Evolutionary conservation across 2,888 invertebrate genomes (phyloP).

Genomic region (Agrochola litura): DNA sequence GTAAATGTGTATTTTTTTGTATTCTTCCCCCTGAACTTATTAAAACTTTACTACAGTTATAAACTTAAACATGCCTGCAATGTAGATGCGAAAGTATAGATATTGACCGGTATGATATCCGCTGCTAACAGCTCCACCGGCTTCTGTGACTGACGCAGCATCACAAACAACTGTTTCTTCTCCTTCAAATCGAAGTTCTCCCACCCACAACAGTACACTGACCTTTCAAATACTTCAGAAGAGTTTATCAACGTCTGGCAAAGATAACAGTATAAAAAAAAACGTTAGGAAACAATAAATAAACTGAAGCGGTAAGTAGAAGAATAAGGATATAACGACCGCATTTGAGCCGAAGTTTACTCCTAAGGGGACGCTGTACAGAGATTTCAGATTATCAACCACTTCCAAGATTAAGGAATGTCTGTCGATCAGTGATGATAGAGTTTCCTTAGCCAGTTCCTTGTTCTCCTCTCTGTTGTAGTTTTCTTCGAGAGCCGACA

Average conservation of each 20-base stretch:
- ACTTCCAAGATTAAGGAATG: conserved; percentile 75
- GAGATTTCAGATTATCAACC: conserved; percentile 73
- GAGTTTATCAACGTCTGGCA: conserved; percentile 82
- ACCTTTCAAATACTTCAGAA: conserved; percentile 78
- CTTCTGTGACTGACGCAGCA: conserved; percentile 81
- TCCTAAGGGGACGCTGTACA: conserved; percentile 83
- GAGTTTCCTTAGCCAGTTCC: conserved; percentile 66
- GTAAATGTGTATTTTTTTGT: not conserved
- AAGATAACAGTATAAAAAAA: conserved; percentile 84
- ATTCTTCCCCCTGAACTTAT: not conserved
- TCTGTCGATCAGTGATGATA: conserved; percentile 74
- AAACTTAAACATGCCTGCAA: conserved; percentile 83
- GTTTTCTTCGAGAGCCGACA: conserved; percentile 70
- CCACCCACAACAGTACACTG: conserved; percentile 86
- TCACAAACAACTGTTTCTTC: conserved; percentile 76
- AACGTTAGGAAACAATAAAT: conserved; percentile 81
- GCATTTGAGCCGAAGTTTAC: conserved; percentile 82
- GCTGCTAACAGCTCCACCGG: conserved; percentile 82
- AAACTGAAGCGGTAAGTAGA: conserved; percentile 76
- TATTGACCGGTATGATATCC: conserved; percentile 84
- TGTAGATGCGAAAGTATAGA: conserved; percentile 83
- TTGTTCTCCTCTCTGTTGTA: conserved; percentile 62
- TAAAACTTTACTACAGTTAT: conserved; percentile 83
- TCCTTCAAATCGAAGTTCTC: conserved; percentile 80
- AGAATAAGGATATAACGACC: conserved; percentile 79